These are phyloP conservation scores for Leptopilina myrica DNA, from an alignment of 2,888 invertebrate species.

Conservation along the genomic window DNA sequence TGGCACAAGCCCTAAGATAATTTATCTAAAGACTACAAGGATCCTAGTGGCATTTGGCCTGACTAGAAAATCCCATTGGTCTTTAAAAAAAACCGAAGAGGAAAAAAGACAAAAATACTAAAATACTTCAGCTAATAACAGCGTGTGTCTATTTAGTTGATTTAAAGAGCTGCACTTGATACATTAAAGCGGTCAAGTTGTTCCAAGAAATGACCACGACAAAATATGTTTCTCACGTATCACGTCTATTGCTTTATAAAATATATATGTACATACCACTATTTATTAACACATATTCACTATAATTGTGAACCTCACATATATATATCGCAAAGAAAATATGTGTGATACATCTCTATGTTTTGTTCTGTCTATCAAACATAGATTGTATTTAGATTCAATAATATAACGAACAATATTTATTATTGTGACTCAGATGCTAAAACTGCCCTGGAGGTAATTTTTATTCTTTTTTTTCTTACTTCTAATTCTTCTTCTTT, in stretches of 20 bases:
- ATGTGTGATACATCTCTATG: not conserved
- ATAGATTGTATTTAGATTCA: conserved; percentile 8
- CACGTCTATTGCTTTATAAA: conserved; percentile 5
- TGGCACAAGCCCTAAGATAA: too few species aligned
- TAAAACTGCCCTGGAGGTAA: conserved; percentile 17
- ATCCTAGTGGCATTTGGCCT: too few species aligned
- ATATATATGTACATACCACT: not conserved
- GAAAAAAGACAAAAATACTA: not conserved
- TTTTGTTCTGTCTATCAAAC: conserved; percentile 15
- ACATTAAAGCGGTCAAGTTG: conserved; percentile 64
- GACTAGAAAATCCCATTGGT: too few species aligned
- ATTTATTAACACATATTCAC: too few species aligned
- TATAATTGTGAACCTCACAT: not conserved
- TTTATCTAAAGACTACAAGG: too few species aligned
- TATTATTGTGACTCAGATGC: conserved; percentile 10
- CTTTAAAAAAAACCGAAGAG: too few species aligned
- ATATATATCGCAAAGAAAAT: not conserved
- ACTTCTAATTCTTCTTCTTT: too few species aligned
- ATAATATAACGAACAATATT: not conserved
- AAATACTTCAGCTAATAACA: not conserved
- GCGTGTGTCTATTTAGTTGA: not conserved
- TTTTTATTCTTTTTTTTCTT: not conserved
- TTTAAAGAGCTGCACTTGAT: conserved; percentile 61
- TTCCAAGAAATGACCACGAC: conserved; percentile 63
- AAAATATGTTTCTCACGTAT: conserved; percentile 60